phyloP scores from a whole-genome alignment of 1,140 invertebrate species.

The Nephotettix cincticeps region DNA sequence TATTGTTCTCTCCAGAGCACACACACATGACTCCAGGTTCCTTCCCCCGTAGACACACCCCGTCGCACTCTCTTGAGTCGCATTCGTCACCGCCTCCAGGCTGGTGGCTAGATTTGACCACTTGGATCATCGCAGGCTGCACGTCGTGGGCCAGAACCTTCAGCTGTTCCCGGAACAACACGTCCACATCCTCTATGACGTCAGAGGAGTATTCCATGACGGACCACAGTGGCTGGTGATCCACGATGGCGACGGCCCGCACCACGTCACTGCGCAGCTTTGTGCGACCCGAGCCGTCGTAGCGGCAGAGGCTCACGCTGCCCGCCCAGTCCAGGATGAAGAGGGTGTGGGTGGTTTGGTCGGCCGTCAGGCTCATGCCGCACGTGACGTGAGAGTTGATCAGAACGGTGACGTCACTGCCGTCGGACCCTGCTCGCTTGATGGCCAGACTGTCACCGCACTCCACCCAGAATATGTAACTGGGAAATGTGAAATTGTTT shows the following conservation, averaged over 20 bases:
- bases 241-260: no score
- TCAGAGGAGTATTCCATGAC: no score
- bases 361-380: not conserved
- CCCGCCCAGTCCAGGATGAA: not conserved
- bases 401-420: not conserved
- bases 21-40: not conserved
- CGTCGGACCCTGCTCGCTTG: not conserved
- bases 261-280: no score
- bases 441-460: not conserved
- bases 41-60: not conserved
- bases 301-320: not conserved
- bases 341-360: not conserved
- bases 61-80: not conserved
- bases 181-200: no score
- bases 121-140: no score
- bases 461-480: slow-evolving; percentile 1
- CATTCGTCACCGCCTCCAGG: not conserved
- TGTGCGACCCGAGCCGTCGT: not conserved
- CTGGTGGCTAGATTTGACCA: not conserved
- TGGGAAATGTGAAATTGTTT: not conserved
- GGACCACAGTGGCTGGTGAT: no score
- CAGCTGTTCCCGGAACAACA: no score
- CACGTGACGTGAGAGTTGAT: not conserved
- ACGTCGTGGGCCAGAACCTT: no score
- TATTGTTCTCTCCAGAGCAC: not conserved